These are phyloP conservation scores for Agrotis ipsilon DNA, from an alignment of 2,888 invertebrate species.

Conservation along the genomic window DNA sequence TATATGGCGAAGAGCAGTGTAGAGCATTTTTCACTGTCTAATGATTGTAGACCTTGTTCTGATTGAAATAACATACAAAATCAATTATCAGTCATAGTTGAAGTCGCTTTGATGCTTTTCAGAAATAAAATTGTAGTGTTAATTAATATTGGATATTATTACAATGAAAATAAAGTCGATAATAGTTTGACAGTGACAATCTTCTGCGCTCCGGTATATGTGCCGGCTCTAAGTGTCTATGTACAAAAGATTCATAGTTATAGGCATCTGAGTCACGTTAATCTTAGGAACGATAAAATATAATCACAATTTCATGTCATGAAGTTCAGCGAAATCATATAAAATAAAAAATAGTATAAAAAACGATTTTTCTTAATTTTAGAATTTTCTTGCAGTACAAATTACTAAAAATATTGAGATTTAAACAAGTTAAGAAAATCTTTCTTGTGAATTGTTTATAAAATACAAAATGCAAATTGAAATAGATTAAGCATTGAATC, in stretches of 20 bases:
- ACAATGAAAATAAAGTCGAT: too few species aligned
- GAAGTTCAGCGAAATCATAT: constrained; percentile 48
- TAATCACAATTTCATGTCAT: constrained; percentile 66
- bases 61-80: too few species aligned
- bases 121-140: too few species aligned
- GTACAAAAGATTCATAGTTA: constrained; percentile 63
- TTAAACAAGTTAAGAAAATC: not conserved
- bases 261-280: constrained; percentile 50
- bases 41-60: too few species aligned
- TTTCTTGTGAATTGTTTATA: not conserved
- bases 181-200: too few species aligned
- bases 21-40: too few species aligned
- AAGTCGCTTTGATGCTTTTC: too few species aligned
- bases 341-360: constrained; percentile 30
- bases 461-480: not conserved
- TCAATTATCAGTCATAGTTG: too few species aligned
- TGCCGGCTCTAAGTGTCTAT: constrained; percentile 33
- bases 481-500: not conserved
- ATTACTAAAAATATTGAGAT: not conserved
- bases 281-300: constrained; percentile 65
- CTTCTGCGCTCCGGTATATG: too few species aligned
- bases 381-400: not conserved
- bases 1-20: too few species aligned
- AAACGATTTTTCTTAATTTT: constrained; percentile 6
- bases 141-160: too few species aligned